phyloP scores from a whole-genome alignment of 1,140 invertebrate genomes.

The Pachyrhynchus sulphureomaculatus region DNA sequence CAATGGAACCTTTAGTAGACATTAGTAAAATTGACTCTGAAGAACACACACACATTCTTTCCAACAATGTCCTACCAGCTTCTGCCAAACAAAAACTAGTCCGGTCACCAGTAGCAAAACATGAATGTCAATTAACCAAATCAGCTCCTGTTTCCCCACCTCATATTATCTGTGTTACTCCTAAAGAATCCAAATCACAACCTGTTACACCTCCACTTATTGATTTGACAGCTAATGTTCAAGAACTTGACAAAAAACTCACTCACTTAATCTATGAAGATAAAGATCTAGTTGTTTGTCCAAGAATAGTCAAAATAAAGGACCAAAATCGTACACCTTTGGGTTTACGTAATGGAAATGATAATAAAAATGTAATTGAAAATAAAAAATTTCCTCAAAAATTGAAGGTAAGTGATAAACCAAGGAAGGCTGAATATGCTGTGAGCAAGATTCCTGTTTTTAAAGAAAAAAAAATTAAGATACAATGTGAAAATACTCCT shows the following conservation, averaged over 20 bases:
- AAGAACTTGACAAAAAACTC: slow-evolving; percentile 45
- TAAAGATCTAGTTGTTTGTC: slow-evolving; percentile 32
- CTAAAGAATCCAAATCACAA: slow-evolving; percentile 23
- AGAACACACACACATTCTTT: neutral
- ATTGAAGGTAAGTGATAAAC: slow-evolving; percentile 47
- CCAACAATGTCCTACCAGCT: neutral
- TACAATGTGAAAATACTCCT: slow-evolving; percentile 48
- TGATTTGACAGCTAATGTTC: slow-evolving; percentile 35
- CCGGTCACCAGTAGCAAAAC: too few species aligned
- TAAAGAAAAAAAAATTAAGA: slow-evolving; percentile 38
- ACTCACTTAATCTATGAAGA: slow-evolving; percentile 47
- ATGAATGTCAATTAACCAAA: neutral
- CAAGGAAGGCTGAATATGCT: slow-evolving; percentile 35
- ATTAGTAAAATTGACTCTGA: too few species aligned
- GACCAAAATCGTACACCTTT: slow-evolving; percentile 39
- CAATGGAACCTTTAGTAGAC: neutral
- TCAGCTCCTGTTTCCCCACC: slow-evolving; percentile 22
- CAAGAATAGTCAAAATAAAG: slow-evolving; percentile 26
- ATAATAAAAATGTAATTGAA: slow-evolving; percentile 28
- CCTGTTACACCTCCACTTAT: slow-evolving; percentile 23
- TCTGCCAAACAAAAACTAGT: neutral
- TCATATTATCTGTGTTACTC: slow-evolving; percentile 8
- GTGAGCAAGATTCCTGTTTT: slow-evolving; percentile 46
- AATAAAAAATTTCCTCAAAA: slow-evolving; percentile 27
- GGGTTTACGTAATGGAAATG: slow-evolving; percentile 33